These are phyloP conservation scores for Lota lota DNA, from an alignment of 2,113 vertebrate genomes.

Conservation along the genomic window DNA sequence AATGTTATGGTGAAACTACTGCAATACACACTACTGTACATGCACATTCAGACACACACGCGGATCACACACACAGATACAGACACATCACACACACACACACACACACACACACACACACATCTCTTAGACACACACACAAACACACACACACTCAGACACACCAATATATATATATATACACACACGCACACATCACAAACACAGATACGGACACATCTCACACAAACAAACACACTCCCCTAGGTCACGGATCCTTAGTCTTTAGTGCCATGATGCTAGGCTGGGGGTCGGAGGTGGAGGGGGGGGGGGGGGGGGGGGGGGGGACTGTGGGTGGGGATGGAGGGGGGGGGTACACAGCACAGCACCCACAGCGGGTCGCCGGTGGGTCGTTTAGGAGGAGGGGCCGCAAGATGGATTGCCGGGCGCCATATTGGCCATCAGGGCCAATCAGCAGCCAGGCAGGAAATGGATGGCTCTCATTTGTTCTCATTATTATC, in stretches of 20 bases:
- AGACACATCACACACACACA: neutral
- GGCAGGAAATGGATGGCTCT: constrained; percentile 97
- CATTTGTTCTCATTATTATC: constrained; percentile 99
- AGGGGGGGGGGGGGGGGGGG: no score
- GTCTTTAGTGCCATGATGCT: constrained; percentile 68
- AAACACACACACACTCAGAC: no score
- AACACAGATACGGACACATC: no score
- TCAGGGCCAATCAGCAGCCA: constrained; percentile 94
- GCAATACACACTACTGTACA: no score
- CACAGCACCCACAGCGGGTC: constrained; percentile 71
- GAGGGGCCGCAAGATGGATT: constrained; percentile 92
- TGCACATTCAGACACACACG: no score
- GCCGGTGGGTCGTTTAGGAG: constrained; percentile 79
- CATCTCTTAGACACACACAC: no score
- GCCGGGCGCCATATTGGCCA: constrained; percentile 91
- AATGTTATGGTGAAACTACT: no score
- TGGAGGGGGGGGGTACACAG: no score
- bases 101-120: neutral
- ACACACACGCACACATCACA: neutral
- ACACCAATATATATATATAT: neutral
- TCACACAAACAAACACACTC: neutral
- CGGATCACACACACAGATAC: no score
- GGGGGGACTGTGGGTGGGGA: no score
- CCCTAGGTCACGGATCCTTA: constrained; percentile 60
- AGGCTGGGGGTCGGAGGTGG: constrained; percentile 70